Percentiles rank a stretch among this genome's conserved stretches.
phyloP scores from a whole-genome alignment of 2,888 invertebrate species.

The Microctonus hyperodae region DNA sequence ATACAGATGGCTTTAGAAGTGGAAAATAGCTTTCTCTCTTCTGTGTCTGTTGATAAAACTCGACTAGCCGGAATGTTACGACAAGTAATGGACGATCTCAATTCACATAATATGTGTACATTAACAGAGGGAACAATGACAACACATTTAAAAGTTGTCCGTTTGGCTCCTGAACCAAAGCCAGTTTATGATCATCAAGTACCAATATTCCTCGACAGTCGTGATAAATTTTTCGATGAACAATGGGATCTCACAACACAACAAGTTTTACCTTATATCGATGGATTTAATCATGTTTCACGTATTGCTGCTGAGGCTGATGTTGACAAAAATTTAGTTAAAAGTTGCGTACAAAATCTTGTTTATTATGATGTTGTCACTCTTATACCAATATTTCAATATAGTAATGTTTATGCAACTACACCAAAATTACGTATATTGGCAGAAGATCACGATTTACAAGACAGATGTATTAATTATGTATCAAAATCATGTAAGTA shows the following conservation, averaged over 20 bases:
- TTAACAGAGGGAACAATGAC: slow-evolving; percentile 85
- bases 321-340: slow-evolving; percentile 92
- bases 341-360: slow-evolving; percentile 92
- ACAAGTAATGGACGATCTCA: slow-evolving; percentile 82
- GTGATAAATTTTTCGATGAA: slow-evolving; percentile 71
- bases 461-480: slow-evolving; percentile 76
- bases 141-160: slow-evolving; percentile 88
- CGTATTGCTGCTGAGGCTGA: slow-evolving; percentile 90
- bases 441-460: slow-evolving; percentile 72
- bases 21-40: slow-evolving; percentile 86
- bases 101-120: slow-evolving; percentile 80
- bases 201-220: slow-evolving; percentile 79
- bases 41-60: slow-evolving; percentile 71
- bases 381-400: slow-evolving; percentile 82
- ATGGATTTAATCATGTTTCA: slow-evolving; percentile 91
- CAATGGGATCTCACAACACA: slow-evolving; percentile 95
- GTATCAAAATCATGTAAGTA: slow-evolving; percentile 73
- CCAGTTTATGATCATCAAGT: slow-evolving; percentile 89
- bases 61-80: slow-evolving; percentile 79
- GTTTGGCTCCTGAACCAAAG: slow-evolving; percentile 80
- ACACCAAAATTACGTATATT: slow-evolving; percentile 77
- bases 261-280: slow-evolving; percentile 88
- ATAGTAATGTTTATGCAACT: slow-evolving; percentile 84
- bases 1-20: slow-evolving; percentile 81
- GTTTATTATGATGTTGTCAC: slow-evolving; percentile 80